A percentile compares a stretch with the other conserved stretches of the same genome.
phyloP scores from a whole-genome alignment of 2,113 vertebrate species.

The Neogale vison region DNA sequence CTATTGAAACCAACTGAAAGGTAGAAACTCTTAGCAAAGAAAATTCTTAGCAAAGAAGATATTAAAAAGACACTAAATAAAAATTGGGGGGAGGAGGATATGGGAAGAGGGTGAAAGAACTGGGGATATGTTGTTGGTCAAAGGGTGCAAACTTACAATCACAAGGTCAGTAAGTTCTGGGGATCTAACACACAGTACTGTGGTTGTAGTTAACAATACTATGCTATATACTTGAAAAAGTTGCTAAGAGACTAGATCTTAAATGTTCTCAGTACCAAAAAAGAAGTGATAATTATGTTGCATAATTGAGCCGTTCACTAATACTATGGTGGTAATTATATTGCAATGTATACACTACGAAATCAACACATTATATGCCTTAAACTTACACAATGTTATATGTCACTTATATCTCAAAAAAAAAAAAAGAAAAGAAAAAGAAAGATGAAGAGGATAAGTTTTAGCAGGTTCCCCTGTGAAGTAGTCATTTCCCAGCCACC shows the following conservation, averaged over 20 bases:
- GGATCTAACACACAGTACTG: background rate
- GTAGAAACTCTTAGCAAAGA: background rate
- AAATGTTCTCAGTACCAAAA: background rate
- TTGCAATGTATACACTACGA: background rate
- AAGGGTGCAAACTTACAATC: background rate
- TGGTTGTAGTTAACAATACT: background rate
- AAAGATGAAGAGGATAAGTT: background rate
- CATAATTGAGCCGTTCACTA: background rate
- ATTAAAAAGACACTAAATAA: background rate
- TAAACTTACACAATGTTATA: background rate
- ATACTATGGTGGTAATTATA: background rate
- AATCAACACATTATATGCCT: background rate
- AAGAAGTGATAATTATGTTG: background rate
- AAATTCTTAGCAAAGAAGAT: background rate
- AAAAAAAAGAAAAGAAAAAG: background rate
- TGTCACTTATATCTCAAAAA: background rate
- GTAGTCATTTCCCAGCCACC: background rate
- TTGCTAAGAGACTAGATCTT: too few relatives aligned
- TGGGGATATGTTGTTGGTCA: background rate
- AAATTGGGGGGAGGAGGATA: background rate
- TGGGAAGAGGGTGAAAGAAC: background rate
- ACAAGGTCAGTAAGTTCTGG: background rate
- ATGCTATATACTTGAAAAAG: too few relatives aligned
- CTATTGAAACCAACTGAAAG: background rate
- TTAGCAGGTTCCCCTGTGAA: background rate